phyloP scores from a whole-genome alignment of 2,797 vertebrate genomes.

The Rhabdomys pumilio region DNA sequence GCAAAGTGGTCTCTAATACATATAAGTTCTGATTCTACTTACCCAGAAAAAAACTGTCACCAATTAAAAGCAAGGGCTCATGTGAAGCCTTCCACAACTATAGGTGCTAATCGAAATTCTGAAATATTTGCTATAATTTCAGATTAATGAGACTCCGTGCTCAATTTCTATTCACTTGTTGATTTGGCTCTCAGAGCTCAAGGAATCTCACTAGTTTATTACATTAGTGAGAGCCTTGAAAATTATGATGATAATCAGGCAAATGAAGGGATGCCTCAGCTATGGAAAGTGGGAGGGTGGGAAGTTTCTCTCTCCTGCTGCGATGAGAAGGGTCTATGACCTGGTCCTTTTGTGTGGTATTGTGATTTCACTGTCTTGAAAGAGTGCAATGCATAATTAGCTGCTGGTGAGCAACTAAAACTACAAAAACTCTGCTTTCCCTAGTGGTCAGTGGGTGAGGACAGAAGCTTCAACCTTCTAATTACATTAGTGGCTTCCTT shows the following conservation, averaged over 20 bases:
- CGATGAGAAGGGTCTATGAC: neutral
- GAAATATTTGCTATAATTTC: neutral
- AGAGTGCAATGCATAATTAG: neutral
- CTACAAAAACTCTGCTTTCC: neutral
- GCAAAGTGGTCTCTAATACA: neutral
- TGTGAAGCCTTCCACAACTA: neutral
- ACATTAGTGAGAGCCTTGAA: neutral
- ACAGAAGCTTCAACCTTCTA: neutral
- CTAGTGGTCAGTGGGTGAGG: neutral
- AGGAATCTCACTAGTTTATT: neutral
- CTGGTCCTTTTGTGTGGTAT: too few species aligned
- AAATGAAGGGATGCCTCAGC: neutral
- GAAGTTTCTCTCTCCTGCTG: too few species aligned
- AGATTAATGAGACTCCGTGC: neutral
- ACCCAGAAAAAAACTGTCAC: neutral
- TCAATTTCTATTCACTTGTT: neutral
- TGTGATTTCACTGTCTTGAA: neutral
- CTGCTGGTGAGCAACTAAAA: neutral
- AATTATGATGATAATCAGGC: neutral
- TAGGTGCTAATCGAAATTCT: neutral
- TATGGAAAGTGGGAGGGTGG: neutral
- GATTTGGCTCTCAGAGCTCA: neutral
- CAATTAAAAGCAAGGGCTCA: neutral
- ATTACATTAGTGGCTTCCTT: neutral
- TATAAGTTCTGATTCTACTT: too few species aligned